These are phyloP conservation scores for Cylloceria caligata DNA, from an alignment of 2,888 invertebrate genomes.

Conservation along the genomic window DNA sequence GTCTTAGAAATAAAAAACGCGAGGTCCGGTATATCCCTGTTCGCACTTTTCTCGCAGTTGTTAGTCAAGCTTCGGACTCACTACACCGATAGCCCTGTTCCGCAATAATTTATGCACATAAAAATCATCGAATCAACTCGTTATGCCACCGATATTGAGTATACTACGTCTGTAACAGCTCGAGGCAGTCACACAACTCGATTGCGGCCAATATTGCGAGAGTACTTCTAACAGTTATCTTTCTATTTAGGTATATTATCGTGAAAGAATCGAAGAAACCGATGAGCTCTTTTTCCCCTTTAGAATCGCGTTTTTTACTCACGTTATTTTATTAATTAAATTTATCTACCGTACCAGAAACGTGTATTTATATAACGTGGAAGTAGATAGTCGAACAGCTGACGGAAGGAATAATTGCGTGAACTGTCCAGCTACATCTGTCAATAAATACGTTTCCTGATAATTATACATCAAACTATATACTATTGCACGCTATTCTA, in stretches of 20 bases:
- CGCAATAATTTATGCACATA: conserved; percentile 11
- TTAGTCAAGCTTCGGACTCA: background rate
- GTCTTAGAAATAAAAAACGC: conserved; percentile 36
- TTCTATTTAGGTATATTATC: background rate
- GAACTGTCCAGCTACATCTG: conserved; percentile 40
- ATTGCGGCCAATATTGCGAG: background rate
- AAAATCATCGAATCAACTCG: background rate
- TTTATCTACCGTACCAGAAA: background rate
- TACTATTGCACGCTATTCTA: background rate
- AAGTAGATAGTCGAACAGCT: conserved; percentile 29
- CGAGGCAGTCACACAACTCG: background rate
- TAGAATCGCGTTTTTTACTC: background rate
- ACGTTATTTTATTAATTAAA: background rate
- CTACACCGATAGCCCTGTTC: background rate
- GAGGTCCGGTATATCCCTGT: background rate
- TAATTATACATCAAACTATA: background rate
- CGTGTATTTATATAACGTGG: conserved; percentile 1
- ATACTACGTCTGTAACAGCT: background rate
- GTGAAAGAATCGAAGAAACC: background rate
- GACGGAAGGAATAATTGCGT: conserved; percentile 38
- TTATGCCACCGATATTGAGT: background rate
- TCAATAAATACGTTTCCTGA: conserved; percentile 34
- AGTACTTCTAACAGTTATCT: background rate
- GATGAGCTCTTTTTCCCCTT: background rate
- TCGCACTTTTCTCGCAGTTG: conserved; percentile 2